Evolutionary conservation across 1,140 invertebrate genomes (phyloP).

Genomic region (Whitmania pigra): DNA sequence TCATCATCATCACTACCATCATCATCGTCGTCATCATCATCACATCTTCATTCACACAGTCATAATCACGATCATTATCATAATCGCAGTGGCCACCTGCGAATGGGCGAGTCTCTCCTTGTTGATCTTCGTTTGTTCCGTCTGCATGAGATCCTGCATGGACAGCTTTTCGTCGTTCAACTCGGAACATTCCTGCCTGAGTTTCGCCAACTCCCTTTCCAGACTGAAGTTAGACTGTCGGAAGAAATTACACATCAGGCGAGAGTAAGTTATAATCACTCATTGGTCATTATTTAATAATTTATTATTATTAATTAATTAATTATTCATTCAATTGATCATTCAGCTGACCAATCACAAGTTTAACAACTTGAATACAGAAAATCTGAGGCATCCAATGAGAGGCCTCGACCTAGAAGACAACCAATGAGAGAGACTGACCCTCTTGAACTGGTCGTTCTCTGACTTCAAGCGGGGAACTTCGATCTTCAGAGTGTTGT

Average conservation of each 20-base stretch:
- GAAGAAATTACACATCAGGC: not conserved
- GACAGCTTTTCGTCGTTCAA: constrained; percentile 48
- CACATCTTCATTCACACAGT: too few relatives aligned
- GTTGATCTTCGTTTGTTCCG: constrained; percentile 48
- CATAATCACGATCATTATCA: not conserved
- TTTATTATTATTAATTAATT: too few relatives aligned
- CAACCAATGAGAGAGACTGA: constrained; percentile 27
- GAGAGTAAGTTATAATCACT: too few relatives aligned
- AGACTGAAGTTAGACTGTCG: constrained; percentile 44
- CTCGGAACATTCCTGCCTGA: constrained; percentile 46
- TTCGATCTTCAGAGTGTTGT: constrained; percentile 62
- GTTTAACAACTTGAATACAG: too few relatives aligned
- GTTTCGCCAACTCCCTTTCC: constrained; percentile 48
- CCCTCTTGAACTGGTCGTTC: constrained; percentile 47
- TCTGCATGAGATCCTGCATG: constrained; percentile 47
- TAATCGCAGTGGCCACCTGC: constrained; percentile 29
- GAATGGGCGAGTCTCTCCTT: constrained; percentile 38
- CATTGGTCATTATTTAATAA: too few relatives aligned
- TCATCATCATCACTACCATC: not conserved
- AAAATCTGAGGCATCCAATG: not conserved
- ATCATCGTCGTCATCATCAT: not conserved
- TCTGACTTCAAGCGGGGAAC: constrained; percentile 47
- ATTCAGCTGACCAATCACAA: too few relatives aligned
- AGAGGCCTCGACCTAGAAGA: not conserved
- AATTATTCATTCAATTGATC: too few relatives aligned